Conservation (phyloP, 1,140 invertebrate genomes). For the Colletes gigas region DNA sequence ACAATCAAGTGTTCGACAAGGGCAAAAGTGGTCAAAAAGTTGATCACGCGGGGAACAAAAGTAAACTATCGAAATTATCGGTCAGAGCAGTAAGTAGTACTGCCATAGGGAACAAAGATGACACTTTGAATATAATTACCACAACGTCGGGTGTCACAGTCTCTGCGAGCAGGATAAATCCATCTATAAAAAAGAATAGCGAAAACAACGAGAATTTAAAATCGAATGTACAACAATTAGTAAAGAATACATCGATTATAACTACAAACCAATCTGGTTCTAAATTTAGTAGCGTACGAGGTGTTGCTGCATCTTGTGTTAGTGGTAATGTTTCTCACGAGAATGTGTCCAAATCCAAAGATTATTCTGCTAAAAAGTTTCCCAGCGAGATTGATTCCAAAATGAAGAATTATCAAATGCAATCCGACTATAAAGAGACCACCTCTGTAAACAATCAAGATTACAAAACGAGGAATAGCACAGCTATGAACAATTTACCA, state of each 20-base stretch:
- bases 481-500: conserved; percentile 48
- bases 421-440: conserved; percentile 55
- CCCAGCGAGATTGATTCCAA: conserved; percentile 52
- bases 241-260: conserved; percentile 43
- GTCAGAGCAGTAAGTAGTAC: conserved; percentile 38
- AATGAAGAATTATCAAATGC: conserved; percentile 60
- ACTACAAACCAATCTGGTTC: conserved; percentile 44
- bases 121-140: conserved; percentile 30
- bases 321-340: conserved; percentile 53
- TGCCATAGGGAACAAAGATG: conserved; percentile 44
- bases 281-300: conserved; percentile 49
- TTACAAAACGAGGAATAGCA: conserved; percentile 57
- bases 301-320: conserved; percentile 36
- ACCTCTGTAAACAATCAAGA: conserved; percentile 55
- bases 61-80: conserved; percentile 44
- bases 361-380: conserved; percentile 62
- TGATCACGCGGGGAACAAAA: conserved; percentile 54
- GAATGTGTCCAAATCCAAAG: conserved; percentile 54
- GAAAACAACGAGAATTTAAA: conserved; percentile 49
- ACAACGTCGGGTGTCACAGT: conserved; percentile 35
- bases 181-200: conserved; percentile 53
- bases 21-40: conserved; percentile 52
- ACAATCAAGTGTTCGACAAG: conserved; percentile 56
- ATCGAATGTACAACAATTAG: conserved; percentile 37
- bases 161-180: conserved; percentile 47